Percentiles rank a stretch among this genome's conserved stretches.
Evolutionary conservation across 2,113 vertebrate genomes (phyloP).

Genomic region (Scophthalmus maximus): DNA sequence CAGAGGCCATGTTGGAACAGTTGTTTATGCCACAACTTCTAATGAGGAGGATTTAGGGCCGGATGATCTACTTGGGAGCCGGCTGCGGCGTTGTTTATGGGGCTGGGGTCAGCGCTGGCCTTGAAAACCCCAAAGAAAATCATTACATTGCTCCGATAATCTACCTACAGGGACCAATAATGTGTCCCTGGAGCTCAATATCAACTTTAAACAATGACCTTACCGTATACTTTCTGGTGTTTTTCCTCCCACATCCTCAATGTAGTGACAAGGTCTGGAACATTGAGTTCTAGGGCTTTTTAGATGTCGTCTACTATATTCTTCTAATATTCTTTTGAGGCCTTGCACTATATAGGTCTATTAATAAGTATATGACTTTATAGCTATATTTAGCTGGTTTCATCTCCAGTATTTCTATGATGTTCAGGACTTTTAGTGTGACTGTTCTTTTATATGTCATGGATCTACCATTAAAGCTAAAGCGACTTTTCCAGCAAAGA

Average conservation of each 20-base stretch:
- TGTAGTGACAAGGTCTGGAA: conserved; percentile 8
- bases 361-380: background rate
- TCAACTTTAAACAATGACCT: conserved; percentile 52
- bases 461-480: background rate
- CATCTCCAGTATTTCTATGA: background rate
- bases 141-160: conserved; percentile 61
- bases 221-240: conserved; percentile 20
- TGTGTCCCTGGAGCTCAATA: conserved; percentile 29
- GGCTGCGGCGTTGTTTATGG: conserved; percentile 83
- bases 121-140: conserved; percentile 73
- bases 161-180: conserved; percentile 47
- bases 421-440: background rate
- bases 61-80: conserved; percentile 60
- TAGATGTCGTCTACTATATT: background rate
- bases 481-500: no score
- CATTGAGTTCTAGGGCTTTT: conserved; percentile 14
- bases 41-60: conserved; percentile 74
- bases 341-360: background rate
- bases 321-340: background rate
- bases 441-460: background rate
- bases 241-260: conserved; percentile 34
- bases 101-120: conserved; percentile 87
- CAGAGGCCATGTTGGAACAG: conserved; percentile 71
- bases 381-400: conserved; percentile 4
- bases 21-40: conserved; percentile 73